Percentiles rank a stretch among this genome's conserved stretches.
Evolutionary conservation across 2,113 vertebrate genomes (phyloP).

Genomic region (Bothrops jararaca): DNA sequence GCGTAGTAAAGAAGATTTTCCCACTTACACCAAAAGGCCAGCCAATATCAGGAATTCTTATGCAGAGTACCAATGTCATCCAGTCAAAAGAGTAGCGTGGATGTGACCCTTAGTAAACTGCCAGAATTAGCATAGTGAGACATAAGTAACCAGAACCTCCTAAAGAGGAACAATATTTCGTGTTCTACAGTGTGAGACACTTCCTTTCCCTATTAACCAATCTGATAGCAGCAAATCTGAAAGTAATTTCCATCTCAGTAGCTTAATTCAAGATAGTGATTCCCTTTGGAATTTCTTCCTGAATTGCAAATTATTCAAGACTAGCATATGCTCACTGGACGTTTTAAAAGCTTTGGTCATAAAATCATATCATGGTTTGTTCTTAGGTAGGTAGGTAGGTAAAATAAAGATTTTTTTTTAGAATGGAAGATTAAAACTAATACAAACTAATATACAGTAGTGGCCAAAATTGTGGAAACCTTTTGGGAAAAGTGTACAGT

Average conservation of each 20-base stretch:
- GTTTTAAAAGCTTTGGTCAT: neutral
- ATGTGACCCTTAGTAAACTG: neutral
- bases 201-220: neutral
- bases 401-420: neutral
- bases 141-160: neutral
- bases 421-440: neutral
- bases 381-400: neutral
- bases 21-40: constrained; percentile 16
- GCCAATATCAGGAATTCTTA: neutral
- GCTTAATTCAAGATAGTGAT: neutral
- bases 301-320: neutral
- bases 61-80: neutral
- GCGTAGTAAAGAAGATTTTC: neutral
- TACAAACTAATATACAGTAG: neutral
- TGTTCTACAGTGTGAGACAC: neutral
- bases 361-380: neutral
- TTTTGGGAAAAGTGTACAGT: no score
- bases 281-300: neutral
- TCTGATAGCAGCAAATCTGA: neutral
- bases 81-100: constrained; percentile 1
- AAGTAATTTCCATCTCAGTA: neutral
- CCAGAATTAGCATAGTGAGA: neutral
- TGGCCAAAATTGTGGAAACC: no score
- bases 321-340: neutral
- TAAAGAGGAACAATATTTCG: neutral